Percentiles rank a stretch among this genome's conserved stretches.
These are phyloP conservation scores for Cyphomyrus plagiostoma DNA, from an alignment of 2,113 vertebrate species.

Conservation along the genomic window DNA sequence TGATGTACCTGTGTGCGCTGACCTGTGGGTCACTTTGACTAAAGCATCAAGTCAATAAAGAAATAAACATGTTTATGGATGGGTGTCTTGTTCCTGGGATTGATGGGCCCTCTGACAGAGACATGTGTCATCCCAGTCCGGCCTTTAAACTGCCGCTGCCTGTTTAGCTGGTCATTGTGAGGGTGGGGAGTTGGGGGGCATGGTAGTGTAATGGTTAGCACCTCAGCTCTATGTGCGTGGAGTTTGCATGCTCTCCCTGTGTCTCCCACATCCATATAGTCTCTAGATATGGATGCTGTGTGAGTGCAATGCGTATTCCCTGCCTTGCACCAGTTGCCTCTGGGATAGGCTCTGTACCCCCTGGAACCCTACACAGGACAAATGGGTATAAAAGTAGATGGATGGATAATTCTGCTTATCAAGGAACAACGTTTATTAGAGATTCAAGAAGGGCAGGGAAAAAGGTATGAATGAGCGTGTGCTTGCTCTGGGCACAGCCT, in stretches of 20 bases:
- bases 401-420: neutral
- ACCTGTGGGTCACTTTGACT: neutral
- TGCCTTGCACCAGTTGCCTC: neutral
- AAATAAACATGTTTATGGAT: constrained; percentile 66
- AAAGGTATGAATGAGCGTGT: neutral
- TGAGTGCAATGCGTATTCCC: neutral
- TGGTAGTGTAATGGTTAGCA: neutral
- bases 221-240: neutral
- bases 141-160: constrained; percentile 44
- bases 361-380: neutral
- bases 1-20: neutral
- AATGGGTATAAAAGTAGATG: neutral
- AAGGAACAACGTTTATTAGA: neutral
- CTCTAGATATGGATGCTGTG: neutral
- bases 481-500: neutral
- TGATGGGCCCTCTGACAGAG: constrained; percentile 71
- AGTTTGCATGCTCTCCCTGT: neutral
- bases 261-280: neutral
- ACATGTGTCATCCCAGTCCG: constrained; percentile 69
- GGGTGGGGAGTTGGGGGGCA: neutral
- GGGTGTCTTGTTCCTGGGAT: constrained; percentile 62
- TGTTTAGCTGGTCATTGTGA: neutral
- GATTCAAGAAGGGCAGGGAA: neutral
- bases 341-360: neutral
- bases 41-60: neutral